Conservation (phyloP, 2,888 invertebrate species). For the Nomada flava region DNA sequence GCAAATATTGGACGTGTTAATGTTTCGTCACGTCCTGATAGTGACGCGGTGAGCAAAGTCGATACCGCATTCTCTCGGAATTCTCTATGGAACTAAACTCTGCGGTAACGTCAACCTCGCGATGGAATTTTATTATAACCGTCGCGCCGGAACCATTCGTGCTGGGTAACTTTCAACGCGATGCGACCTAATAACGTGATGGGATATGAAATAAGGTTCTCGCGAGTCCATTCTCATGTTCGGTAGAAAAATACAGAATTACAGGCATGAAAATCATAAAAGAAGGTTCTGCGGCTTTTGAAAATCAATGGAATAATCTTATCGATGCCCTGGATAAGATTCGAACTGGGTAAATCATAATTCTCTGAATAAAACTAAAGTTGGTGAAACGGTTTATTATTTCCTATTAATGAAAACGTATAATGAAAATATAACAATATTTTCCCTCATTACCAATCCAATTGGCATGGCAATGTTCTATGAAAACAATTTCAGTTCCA, state of each 20-base stretch:
- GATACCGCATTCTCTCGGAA: constrained; percentile 76
- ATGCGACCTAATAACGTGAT: constrained; percentile 2
- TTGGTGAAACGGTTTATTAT: too few relatives aligned
- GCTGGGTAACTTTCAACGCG: constrained; percentile 24
- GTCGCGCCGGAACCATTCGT: constrained; percentile 30
- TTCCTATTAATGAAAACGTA: too few relatives aligned
- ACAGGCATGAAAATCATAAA: not conserved
- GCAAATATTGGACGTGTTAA: constrained; percentile 62
- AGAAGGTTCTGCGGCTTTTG: too few relatives aligned
- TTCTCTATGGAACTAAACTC: constrained; percentile 79
- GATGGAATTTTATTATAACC: constrained; percentile 78
- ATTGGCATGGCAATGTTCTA: not conserved
- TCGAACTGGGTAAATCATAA: too few relatives aligned
- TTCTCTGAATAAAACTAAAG: too few relatives aligned
- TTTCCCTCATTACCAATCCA: not conserved
- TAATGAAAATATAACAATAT: not conserved
- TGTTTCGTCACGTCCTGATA: constrained; percentile 67
- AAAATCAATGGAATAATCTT: too few relatives aligned
- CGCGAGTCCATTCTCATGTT: not conserved
- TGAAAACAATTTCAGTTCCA: constrained; percentile 13
- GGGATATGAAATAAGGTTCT: constrained; percentile 14
- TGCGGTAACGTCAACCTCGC: constrained; percentile 69
- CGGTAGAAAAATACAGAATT: not conserved
- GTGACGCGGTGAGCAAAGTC: constrained; percentile 71
- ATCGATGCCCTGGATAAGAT: too few relatives aligned